Conservation (phyloP, 2,797 vertebrate genomes). For the Chromobotia macracanthus region DNA sequence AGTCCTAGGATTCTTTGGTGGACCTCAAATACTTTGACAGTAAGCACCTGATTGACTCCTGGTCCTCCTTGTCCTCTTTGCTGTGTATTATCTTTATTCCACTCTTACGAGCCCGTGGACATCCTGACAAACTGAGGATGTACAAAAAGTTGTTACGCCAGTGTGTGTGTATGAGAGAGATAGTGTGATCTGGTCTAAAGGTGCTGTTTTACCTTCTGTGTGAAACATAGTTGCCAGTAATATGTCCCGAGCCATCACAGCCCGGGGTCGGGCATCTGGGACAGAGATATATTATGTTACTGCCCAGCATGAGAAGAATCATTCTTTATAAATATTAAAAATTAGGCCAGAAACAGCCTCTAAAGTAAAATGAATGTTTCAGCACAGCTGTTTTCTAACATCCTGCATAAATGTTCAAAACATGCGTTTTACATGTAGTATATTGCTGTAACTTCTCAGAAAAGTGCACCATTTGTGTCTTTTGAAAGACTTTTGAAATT, state of each 20-base stretch:
- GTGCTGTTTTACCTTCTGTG: constrained; percentile 71
- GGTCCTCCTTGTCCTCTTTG: constrained; percentile 99
- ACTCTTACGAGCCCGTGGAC: constrained; percentile 96
- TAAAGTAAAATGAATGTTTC: no score
- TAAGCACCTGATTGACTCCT: constrained; percentile 96
- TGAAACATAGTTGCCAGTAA: constrained; percentile 98
- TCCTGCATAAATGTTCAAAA: no score
- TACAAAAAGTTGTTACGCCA: not conserved
- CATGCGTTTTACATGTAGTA: not conserved
- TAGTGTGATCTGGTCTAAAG: not conserved
- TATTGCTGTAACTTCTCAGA: no score
- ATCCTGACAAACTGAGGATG: constrained; percentile 92
- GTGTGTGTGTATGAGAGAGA: not conserved
- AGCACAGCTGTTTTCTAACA: no score
- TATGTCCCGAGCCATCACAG: constrained; percentile 98
- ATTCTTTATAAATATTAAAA: no score
- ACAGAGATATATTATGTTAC: constrained; percentile 68
- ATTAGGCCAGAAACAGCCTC: no score
- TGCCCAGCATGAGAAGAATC: constrained; percentile 33
- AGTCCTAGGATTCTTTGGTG: constrained; percentile 24
- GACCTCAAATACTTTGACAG: constrained; percentile 38
- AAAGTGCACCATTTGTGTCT: no score
- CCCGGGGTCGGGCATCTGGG: constrained; percentile 97
- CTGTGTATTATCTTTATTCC: constrained; percentile 99
- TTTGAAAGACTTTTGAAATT: no score